phyloP scores from a whole-genome alignment of 2,888 invertebrate genomes.

The Drosophila meridionalis region DNA sequence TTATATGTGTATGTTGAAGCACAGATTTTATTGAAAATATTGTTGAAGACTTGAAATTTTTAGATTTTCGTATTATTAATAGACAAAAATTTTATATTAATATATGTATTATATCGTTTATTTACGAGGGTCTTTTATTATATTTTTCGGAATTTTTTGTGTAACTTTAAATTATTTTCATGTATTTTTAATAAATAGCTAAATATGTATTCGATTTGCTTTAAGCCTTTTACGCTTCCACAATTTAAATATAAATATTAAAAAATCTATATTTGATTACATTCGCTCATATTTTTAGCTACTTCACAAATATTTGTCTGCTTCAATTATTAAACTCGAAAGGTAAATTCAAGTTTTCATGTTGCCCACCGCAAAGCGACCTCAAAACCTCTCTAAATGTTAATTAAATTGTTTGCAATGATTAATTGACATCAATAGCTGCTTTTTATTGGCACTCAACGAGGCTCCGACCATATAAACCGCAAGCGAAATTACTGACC shows the following conservation, averaged over 20 bases:
- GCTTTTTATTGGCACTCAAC: conserved; percentile 26
- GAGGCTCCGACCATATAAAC: conserved; percentile 19
- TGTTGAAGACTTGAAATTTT: too few relatives aligned
- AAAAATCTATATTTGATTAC: neutral
- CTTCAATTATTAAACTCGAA: neutral
- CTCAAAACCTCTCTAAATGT: conserved; percentile 19
- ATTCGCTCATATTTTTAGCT: neutral
- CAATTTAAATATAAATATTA: neutral
- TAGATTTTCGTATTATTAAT: too few relatives aligned
- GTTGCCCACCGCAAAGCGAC: conserved; percentile 16
- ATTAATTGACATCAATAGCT: conserved; percentile 45
- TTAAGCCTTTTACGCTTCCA: neutral
- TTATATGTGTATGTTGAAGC: neutral
- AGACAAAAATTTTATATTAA: too few relatives aligned
- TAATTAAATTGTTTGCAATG: conserved; percentile 30
- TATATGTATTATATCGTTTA: too few relatives aligned
- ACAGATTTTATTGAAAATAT: too few relatives aligned
- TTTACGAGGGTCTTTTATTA: too few relatives aligned
- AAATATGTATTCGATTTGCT: neutral
- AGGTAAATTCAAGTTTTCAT: conserved; percentile 6
- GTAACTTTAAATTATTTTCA: neutral
- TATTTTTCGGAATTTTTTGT: too few relatives aligned
- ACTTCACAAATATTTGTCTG: neutral
- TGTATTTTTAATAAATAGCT: neutral
- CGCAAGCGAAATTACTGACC: conserved; percentile 48